These are phyloP conservation scores for Anoplophora glabripennis DNA, from an alignment of 1,140 invertebrate species.

Conservation along the genomic window DNA sequence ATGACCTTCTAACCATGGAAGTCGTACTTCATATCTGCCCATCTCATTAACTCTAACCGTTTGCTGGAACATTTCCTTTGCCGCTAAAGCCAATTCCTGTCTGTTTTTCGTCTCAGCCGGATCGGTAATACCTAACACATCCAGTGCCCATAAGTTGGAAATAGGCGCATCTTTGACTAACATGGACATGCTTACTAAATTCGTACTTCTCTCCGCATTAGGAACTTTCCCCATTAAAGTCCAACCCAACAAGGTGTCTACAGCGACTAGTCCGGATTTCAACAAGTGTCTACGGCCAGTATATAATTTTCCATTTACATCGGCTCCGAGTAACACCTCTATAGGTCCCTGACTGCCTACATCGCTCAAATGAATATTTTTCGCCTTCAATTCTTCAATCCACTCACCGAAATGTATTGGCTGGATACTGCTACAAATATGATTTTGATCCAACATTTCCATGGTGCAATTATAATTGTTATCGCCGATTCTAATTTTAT, in stretches of 20 bases:
- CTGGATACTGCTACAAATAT: constrained; percentile 18
- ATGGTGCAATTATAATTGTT: constrained; percentile 4
- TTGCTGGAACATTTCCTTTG: background rate
- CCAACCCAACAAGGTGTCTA: constrained; percentile 44
- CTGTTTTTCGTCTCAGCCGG: constrained; percentile 2
- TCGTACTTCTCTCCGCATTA: constrained; percentile 16
- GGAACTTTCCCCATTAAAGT: constrained; percentile 36
- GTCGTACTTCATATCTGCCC: constrained; percentile 10
- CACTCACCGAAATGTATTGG: constrained; percentile 15
- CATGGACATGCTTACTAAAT: constrained; percentile 22
- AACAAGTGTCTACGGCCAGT: constrained; percentile 35
- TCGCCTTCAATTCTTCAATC: constrained; percentile 7
- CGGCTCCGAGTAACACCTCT: constrained; percentile 36
- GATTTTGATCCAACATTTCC: constrained; percentile 16
- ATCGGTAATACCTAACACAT: constrained; percentile 16
- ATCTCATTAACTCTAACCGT: constrained; percentile 4
- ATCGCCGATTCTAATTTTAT: background rate
- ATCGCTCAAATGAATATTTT: constrained; percentile 11
- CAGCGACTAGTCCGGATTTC: constrained; percentile 34
- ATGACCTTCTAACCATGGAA: constrained; percentile 1
- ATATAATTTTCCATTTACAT: constrained; percentile 38
- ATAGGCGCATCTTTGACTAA: constrained; percentile 34
- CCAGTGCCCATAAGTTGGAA: constrained; percentile 17
- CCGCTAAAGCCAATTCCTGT: background rate
- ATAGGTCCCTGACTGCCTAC: background rate